A percentile compares a stretch with the other conserved stretches of the same genome.
Evolutionary conservation across 2,888 invertebrate genomes (phyloP).

Genomic region (Mythimna ferrago): DNA sequence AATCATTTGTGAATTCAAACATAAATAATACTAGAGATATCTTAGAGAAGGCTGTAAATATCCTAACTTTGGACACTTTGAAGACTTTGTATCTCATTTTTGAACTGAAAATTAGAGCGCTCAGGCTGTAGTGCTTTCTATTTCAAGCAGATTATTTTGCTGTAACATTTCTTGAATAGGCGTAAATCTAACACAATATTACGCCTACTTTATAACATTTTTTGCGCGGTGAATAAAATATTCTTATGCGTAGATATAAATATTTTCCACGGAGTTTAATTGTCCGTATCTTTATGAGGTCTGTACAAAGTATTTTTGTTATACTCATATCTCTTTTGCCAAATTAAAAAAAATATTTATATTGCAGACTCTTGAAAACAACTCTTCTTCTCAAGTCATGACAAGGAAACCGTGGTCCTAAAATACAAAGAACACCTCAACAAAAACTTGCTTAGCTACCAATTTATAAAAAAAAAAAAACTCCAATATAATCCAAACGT

Average conservation of each 20-base stretch:
- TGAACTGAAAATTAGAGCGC: constrained; percentile 11
- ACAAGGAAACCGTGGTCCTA: too few relatives aligned
- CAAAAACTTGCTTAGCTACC: too few relatives aligned
- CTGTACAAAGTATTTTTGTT: not conserved
- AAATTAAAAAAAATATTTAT: not conserved
- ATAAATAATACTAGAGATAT: constrained; percentile 40
- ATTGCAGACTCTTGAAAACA: not conserved
- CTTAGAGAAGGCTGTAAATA: constrained; percentile 39
- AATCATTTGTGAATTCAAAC: constrained; percentile 32
- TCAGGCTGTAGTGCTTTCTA: not conserved
- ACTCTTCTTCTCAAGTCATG: too few relatives aligned
- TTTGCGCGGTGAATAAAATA: not conserved
- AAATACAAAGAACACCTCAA: too few relatives aligned
- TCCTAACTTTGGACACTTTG: constrained; percentile 27
- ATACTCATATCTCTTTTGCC: not conserved
- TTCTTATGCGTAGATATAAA: not conserved
- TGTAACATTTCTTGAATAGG: not conserved
- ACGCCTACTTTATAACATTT: not conserved
- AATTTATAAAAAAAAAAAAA: too few relatives aligned
- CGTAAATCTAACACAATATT: not conserved
- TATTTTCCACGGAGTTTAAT: not conserved
- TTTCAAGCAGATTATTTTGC: constrained; percentile 6
- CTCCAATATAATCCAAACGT: too few relatives aligned
- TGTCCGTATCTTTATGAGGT: not conserved
- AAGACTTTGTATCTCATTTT: constrained; percentile 26